Percentiles rank a stretch among this genome's conserved stretches.
Evolutionary conservation across 2,113 vertebrate genomes (phyloP).

Genomic region (Alosa alosa): DNA sequence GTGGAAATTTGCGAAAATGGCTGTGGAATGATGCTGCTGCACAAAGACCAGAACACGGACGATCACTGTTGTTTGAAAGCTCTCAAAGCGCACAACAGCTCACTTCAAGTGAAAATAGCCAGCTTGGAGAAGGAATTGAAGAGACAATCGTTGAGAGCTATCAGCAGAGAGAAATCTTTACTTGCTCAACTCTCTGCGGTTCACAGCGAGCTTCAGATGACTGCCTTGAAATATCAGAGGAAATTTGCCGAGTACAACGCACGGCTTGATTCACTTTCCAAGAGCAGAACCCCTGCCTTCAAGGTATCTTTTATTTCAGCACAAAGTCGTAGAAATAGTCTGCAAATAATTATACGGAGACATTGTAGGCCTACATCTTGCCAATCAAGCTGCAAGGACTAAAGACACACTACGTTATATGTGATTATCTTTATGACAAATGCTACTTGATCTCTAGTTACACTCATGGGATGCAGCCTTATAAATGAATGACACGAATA

Average conservation of each 20-base stretch:
- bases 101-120: slow-evolving; percentile 31
- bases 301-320: slow-evolving; percentile 17
- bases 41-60: slow-evolving; percentile 30
- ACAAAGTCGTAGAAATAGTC: neutral
- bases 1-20: slow-evolving; percentile 36
- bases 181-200: slow-evolving; percentile 62
- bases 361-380: neutral
- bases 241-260: slow-evolving; percentile 64
- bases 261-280: slow-evolving; percentile 57
- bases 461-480: no score
- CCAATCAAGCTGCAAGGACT: neutral
- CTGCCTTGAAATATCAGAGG: slow-evolving; percentile 60
- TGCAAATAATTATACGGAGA: neutral
- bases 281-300: slow-evolving; percentile 6
- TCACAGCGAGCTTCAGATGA: slow-evolving; percentile 63
- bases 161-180: slow-evolving; percentile 58
- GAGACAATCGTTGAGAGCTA: slow-evolving; percentile 48
- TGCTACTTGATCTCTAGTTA: no score
- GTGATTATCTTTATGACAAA: neutral
- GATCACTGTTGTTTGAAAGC: slow-evolving; percentile 45
- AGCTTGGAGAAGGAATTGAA: slow-evolving; percentile 46
- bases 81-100: slow-evolving; percentile 27
- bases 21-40: slow-evolving; percentile 40
- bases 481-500: no score
- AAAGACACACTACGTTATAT: neutral